Conservation (phyloP, 2,888 invertebrate species). For the Drepanosiphum platanoidis region DNA sequence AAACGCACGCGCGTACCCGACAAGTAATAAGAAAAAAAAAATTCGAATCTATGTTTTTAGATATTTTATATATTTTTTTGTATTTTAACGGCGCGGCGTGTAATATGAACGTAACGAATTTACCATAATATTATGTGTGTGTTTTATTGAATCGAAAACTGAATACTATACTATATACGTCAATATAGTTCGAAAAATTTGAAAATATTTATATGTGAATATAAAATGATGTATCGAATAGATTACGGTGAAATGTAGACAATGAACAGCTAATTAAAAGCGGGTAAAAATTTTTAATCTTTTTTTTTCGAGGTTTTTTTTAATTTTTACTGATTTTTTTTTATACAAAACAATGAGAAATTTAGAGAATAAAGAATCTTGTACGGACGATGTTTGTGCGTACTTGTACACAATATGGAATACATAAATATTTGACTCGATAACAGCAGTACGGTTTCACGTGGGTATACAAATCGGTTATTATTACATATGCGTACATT, state of each 20-base stretch:
- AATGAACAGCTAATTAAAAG: background rate
- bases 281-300: background rate
- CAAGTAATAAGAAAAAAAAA: background rate
- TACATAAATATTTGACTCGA: constrained; percentile 46
- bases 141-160: background rate
- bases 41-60: background rate
- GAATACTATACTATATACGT: background rate
- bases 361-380: background rate
- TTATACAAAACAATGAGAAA: background rate
- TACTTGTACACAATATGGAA: background rate
- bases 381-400: background rate
- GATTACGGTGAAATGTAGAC: background rate
- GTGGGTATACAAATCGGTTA: constrained; percentile 1
- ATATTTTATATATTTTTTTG: background rate
- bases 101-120: background rate
- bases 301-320: background rate
- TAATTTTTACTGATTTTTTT: background rate
- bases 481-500: background rate
- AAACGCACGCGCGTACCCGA: background rate
- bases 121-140: background rate
- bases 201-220: background rate
- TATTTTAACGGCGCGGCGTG: no score
- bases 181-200: background rate
- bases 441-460: constrained; percentile 44
- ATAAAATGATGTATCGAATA: background rate